Base-by-base conservation (phyloP, 2,888 invertebrate genomes). In the Nomada lathburiana region DNA sequence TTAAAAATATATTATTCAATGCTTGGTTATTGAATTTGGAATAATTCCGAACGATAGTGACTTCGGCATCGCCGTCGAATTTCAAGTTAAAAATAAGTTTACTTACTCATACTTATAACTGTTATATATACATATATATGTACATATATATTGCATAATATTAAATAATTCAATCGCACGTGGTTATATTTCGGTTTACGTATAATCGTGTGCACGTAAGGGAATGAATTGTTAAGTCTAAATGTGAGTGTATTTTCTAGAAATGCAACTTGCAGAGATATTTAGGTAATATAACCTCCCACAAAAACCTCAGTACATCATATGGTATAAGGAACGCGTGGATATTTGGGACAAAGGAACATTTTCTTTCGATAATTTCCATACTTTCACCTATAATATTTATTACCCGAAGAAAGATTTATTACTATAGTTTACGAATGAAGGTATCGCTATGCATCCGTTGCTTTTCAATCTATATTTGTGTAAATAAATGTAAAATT, bases 41-140 rank as follows among this genome's bases (percentile, higher is more conserved):
- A 44, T 26, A 16, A 70, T 47, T 70, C 53, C 16, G 52, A 65
- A 50, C 20, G 53, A 60, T 44, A 26, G 50, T 23, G 42, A 64
- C 36, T 73, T 44, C 23, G 26, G 18, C 63, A 60, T 67, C 62
- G n/a, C 47, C 4, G 16, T 68, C 52, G 26, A 73, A 68, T 73
- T 75, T 80, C 23, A 26, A 80, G 73, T 80, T 80, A 80, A 63
- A 80, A 80, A 80, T 80, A 80, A 73, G 36, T 73, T 63, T 73
- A 80, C 63, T 80, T 73, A 80, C 80, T 80, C 81, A 80, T 80
- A 68, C 67, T 68, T 52, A 44, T 44, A 26, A 59, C 67, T 68
- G 55, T 50, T 80, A 68, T 73, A 63, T 63, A 62, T 10, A 36
- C 5, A 36, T 2, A 62, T 5, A 20, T 16, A 20, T 20, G n/a